Base-by-base conservation (phyloP, 2,797 vertebrate genomes). In the Hypotaenidia okinawae region DNA sequence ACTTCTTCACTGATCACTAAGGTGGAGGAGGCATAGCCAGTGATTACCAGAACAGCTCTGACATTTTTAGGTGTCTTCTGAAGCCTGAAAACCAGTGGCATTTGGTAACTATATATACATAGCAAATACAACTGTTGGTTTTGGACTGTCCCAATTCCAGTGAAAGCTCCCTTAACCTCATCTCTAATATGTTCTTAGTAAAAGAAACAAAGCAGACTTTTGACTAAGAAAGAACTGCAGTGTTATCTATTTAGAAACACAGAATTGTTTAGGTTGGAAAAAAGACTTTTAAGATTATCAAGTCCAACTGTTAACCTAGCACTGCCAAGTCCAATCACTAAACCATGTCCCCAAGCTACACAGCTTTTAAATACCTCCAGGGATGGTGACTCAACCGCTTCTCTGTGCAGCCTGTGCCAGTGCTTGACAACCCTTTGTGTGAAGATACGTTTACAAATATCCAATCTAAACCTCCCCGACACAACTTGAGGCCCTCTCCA, bases 91-190 rank as follows among this genome's bases (percentile, higher is more conserved):
- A 87, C 43, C 70, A 62, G 80, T 92, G 85, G 69, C 43, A 88
- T 63, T 91, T 52, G 32, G 73, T 84, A 84, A 89, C 82, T 88
- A 86, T 91, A 16, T 52, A 52, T 27, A 52, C 23, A 51, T 95
- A 96, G 79, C 89, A 90, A 93, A 92, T 54, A 79, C 30, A 87
- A 74, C 28, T 82, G 87, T 70, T 91, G 83, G 1, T 81, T 96
- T 96, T 62, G 70, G 76, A 96, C 51, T 37, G 67, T 35, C 89
- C 59, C 62, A 23, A 32, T 79, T 88, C 43, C 66, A 63, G 70
- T 28, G 59, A 89, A 77, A 91, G 55, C 67, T 63, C 83, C 92
- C 70, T 77, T 63, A 79, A 75, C 51, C 47, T 90, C 49, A 90
- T 90, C 80, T 94, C 80, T 75, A 90, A 52, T 69, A 90, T 1